phyloP scores from a whole-genome alignment of 2,888 invertebrate species.

The Philereme transversata region DNA sequence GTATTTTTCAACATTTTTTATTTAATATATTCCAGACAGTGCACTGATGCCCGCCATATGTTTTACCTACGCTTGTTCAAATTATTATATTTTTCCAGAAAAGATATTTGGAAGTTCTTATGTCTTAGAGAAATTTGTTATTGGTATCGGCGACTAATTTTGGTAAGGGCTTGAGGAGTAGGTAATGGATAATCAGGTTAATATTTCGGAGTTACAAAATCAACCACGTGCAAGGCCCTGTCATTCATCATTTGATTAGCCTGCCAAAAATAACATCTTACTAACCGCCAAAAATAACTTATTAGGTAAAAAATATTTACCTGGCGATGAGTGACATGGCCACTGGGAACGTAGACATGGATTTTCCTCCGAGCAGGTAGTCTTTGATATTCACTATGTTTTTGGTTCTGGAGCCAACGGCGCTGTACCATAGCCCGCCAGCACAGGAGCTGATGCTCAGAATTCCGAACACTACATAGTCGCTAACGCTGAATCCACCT shows the following conservation, averaged over 20 bases:
- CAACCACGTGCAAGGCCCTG: no score
- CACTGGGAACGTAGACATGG: conserved; percentile 91
- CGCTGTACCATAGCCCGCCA: conserved; percentile 89
- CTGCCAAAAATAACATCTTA: background rate
- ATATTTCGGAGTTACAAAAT: no score
- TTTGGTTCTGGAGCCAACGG: conserved; percentile 79
- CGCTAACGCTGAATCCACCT: conserved; percentile 67
- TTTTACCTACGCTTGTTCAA: no score
- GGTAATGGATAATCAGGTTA: no score
- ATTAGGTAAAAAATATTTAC: conserved; percentile 63
- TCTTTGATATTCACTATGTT: conserved; percentile 85
- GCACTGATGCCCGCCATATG: no score
- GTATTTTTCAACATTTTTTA: no score
- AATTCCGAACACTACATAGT: conserved; percentile 88
- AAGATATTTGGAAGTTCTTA: no score
- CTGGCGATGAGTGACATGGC: conserved; percentile 94
- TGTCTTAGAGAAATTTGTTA: no score
- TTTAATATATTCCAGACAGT: no score
- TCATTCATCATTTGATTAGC: background rate
- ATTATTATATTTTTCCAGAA: no score
- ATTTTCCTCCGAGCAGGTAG: conserved; percentile 90
- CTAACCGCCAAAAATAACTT: background rate
- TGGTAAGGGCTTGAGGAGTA: no score
- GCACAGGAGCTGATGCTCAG: conserved; percentile 89
- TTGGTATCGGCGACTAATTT: no score